Conservation (phyloP, 2,888 invertebrate species). For the Panopea generosa region DNA sequence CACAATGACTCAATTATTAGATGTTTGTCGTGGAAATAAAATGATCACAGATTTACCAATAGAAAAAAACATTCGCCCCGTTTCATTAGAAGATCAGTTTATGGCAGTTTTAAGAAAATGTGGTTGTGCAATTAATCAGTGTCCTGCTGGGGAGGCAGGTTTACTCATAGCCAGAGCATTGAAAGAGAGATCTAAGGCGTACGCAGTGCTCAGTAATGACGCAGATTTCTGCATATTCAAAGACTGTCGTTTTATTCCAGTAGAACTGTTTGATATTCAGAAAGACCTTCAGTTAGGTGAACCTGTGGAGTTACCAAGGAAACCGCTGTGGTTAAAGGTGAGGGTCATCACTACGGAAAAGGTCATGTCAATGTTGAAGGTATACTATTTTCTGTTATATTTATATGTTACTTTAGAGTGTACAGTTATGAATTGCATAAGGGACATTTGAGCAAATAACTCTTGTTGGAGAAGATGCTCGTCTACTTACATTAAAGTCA, state of each 20-base stretch:
- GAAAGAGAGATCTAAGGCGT: conserved; percentile 74
- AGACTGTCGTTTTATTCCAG: conserved; percentile 75
- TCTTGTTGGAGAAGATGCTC: too few relatives aligned
- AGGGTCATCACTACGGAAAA: conserved; percentile 73
- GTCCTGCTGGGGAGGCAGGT: conserved; percentile 80
- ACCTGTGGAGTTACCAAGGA: conserved; percentile 65
- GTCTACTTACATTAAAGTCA: too few relatives aligned
- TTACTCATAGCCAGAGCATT: conserved; percentile 75
- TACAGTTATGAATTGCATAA: too few relatives aligned
- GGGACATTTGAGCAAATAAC: not conserved
- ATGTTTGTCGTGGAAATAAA: conserved; percentile 69
- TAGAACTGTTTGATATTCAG: conserved; percentile 79
- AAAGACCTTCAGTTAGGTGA: conserved; percentile 77
- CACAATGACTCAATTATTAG: conserved; percentile 70
- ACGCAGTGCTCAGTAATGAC: conserved; percentile 81
- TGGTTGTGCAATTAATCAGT: conserved; percentile 77
- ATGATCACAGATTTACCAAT: conserved; percentile 63
- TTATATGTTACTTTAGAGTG: too few relatives aligned
- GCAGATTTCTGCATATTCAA: conserved; percentile 82
- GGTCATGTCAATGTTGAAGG: conserved; percentile 72
- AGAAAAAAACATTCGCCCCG: conserved; percentile 74
- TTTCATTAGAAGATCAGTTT: conserved; percentile 79
- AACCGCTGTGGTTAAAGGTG: conserved; percentile 73
- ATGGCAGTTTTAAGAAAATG: conserved; percentile 70
- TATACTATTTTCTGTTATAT: too few relatives aligned